Evolutionary conservation across 1,140 invertebrate genomes (phyloP).

Genomic region (Frieseomelitta varia): DNA sequence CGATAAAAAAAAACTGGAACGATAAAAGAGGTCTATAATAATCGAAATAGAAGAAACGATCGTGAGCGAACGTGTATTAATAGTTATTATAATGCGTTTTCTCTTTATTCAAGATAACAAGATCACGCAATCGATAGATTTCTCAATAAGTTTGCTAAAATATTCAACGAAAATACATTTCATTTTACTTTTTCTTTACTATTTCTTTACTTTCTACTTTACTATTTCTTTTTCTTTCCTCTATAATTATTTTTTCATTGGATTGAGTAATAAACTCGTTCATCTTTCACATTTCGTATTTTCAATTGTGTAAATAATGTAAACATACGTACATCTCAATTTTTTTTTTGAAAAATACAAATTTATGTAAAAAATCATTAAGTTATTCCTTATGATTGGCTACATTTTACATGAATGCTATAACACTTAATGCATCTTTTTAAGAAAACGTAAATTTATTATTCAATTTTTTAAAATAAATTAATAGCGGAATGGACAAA

Average conservation of each 20-base stretch:
- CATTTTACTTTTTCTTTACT: neutral
- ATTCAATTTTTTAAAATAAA: neutral
- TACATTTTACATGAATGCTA: neutral
- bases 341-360: neutral
- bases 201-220: too few species aligned
- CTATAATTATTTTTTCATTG: neutral
- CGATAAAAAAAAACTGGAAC: slow-evolving; percentile 27
- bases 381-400: too few species aligned
- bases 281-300: neutral
- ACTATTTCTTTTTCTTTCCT: neutral
- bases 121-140: slow-evolving; percentile 2
- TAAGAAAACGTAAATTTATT: neutral
- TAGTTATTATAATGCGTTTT: slow-evolving; percentile 5
- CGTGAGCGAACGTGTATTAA: slow-evolving; percentile 41
- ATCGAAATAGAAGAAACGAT: slow-evolving; percentile 39
- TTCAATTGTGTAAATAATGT: neutral
- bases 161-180: neutral
- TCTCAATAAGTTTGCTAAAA: neutral
- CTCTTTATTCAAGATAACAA: slow-evolving; percentile 2
- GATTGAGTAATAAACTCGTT: neutral
- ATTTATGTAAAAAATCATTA: too few species aligned
- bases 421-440: neutral
- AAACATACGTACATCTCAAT: neutral
- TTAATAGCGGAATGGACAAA: slow-evolving; percentile 23
- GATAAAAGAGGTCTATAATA: slow-evolving; percentile 14